phyloP scores from a whole-genome alignment of 2,888 invertebrate species.

The Heteropelma amictum region DNA sequence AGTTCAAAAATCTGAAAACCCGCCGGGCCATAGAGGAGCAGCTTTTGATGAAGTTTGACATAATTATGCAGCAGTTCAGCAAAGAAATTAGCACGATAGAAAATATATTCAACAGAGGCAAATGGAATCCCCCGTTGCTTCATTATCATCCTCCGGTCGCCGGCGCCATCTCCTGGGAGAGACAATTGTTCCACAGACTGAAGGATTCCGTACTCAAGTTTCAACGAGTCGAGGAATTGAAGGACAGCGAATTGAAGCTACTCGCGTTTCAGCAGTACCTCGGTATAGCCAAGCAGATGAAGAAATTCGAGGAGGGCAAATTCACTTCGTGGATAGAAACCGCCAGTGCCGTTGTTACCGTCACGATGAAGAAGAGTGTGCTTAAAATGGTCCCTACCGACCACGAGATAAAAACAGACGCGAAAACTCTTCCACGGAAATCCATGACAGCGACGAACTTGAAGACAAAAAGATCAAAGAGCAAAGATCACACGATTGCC shows the following conservation, averaged over 20 bases:
- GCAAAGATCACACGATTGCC: constrained; percentile 18
- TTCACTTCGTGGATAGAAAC: constrained; percentile 85
- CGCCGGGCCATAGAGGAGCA: constrained; percentile 86
- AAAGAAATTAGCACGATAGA: constrained; percentile 88
- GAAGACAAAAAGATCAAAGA: constrained; percentile 23
- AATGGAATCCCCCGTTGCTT: constrained; percentile 84
- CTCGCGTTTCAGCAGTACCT: constrained; percentile 90
- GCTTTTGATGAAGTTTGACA: constrained; percentile 89
- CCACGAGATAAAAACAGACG: constrained; percentile 53
- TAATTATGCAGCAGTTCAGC: constrained; percentile 90
- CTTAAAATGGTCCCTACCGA: constrained; percentile 80
- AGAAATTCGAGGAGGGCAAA: constrained; percentile 86
- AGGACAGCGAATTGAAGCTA: constrained; percentile 85
- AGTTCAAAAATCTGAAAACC: constrained; percentile 89
- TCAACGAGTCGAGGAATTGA: constrained; percentile 85
- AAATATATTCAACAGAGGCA: constrained; percentile 83
- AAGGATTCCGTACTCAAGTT: constrained; percentile 90
- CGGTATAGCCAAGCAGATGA: constrained; percentile 86
- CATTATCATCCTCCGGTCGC: constrained; percentile 89
- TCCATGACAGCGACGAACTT: not conserved
- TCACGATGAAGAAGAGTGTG: constrained; percentile 85
- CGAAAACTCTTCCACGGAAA: not conserved
- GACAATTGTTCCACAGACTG: constrained; percentile 87
- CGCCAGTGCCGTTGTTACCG: constrained; percentile 83
- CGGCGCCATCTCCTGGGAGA: constrained; percentile 92